A percentile compares a stretch with the other conserved stretches of the same genome.
Evolutionary conservation across 2,797 vertebrate genomes (phyloP).

Genomic region (Lycodopsis pacificus): DNA sequence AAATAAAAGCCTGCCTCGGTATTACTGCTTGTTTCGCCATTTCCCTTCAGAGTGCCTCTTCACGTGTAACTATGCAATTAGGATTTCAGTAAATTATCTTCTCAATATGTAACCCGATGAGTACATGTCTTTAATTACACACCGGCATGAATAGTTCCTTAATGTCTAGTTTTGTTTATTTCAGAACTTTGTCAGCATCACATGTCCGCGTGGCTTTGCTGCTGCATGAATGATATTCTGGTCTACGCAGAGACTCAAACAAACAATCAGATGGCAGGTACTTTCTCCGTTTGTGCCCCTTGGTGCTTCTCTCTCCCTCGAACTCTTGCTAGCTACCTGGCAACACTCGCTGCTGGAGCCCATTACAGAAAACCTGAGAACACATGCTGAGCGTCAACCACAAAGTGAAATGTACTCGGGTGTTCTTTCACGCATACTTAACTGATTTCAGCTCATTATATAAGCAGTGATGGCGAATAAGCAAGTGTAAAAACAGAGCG

Average conservation of each 20-base stretch:
- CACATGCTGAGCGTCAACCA: slow-evolving; percentile 23
- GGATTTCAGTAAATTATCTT: slow-evolving; percentile 34
- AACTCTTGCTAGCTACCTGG: slow-evolving; percentile 44
- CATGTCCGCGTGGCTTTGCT: neutral
- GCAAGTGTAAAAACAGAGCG: slow-evolving; percentile 16
- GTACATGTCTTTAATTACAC: slow-evolving; percentile 49
- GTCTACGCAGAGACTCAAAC: slow-evolving; percentile 38
- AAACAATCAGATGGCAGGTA: slow-evolving; percentile 54
- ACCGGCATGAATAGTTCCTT: slow-evolving; percentile 42
- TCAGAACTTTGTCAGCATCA: neutral
- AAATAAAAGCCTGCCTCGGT: slow-evolving; percentile 3
- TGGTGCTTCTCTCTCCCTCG: neutral
- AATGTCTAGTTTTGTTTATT: slow-evolving; percentile 11
- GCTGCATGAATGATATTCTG: slow-evolving; percentile 13
- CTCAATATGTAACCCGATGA: slow-evolving; percentile 43
- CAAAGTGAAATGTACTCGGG: slow-evolving; percentile 29
- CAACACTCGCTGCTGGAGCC: slow-evolving; percentile 48
- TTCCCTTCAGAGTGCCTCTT: slow-evolving; percentile 20
- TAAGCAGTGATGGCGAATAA: neutral
- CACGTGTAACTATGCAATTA: slow-evolving; percentile 29
- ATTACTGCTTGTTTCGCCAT: neutral
- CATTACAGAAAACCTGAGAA: slow-evolving; percentile 51
- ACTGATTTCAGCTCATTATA: slow-evolving; percentile 28
- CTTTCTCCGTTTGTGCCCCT: slow-evolving; percentile 4
- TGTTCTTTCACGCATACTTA: slow-evolving; percentile 34